Evolutionary conservation across 2,888 invertebrate genomes (phyloP).

Genomic region (Cephus sareptanus): DNA sequence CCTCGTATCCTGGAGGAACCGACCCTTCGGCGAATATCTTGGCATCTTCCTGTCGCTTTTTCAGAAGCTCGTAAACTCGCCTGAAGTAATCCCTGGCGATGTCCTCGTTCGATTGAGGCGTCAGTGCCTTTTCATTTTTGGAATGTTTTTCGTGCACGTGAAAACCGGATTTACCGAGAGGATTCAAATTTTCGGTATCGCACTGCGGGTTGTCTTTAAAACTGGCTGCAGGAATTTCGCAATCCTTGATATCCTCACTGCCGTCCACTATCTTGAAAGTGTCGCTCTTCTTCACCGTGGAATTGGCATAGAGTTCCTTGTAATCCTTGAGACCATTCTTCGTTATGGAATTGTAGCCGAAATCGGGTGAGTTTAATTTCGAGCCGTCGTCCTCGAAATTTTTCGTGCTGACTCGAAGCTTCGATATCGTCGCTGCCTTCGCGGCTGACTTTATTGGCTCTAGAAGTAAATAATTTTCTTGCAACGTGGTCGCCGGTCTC

Average conservation of each 20-base stretch:
- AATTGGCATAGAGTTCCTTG: slow-evolving; percentile 36
- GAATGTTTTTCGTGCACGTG: background rate
- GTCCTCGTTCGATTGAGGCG: slow-evolving; percentile 44
- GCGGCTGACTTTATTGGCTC: slow-evolving; percentile 20
- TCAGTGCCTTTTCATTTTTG: background rate
- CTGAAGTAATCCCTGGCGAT: slow-evolving; percentile 57
- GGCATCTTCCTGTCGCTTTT: slow-evolving; percentile 42
- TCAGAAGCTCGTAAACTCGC: slow-evolving; percentile 58
- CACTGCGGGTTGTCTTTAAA: background rate
- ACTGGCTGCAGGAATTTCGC: background rate
- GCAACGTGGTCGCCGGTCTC: slow-evolving; percentile 47
- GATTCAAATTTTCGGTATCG: background rate
- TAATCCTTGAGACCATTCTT: slow-evolving; percentile 35
- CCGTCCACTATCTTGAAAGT: slow-evolving; percentile 58
- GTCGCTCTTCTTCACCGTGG: slow-evolving; percentile 57
- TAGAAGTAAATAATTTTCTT: slow-evolving; percentile 55
- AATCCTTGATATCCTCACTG: slow-evolving; percentile 37
- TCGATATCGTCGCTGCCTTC: slow-evolving; percentile 25
- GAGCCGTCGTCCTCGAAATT: background rate
- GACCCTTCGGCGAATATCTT: slow-evolving; percentile 31
- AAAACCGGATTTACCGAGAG: background rate
- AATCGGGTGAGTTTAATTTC: slow-evolving; percentile 36
- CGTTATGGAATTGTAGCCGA: slow-evolving; percentile 51
- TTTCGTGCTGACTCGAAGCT: slow-evolving; percentile 23
- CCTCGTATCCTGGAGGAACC: slow-evolving; percentile 36